Base-by-base conservation (phyloP, 30 jellyfish, hydroid and myxozoan genomes). In the Chironex yamaguchii region DNA sequence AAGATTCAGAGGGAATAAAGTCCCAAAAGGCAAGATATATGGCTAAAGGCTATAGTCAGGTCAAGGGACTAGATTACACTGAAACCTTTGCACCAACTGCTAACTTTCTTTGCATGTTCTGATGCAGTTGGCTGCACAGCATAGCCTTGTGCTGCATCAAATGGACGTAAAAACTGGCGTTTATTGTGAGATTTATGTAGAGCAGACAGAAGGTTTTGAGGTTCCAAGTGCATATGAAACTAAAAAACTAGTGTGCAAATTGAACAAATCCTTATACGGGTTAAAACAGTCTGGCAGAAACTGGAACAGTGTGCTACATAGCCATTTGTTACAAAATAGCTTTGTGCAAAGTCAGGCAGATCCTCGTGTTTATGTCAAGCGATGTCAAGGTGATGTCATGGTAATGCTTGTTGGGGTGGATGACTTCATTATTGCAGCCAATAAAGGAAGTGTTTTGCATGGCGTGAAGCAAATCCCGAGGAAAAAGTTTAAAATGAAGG, bases 231-330 rank as follows among this genome's bases (percentile, higher is more conserved):
- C n/a, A n/a, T n/a, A n/a, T n/a, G n/a, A n/a, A n/a, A n/a, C n/a
- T n/a, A n/a, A n/a, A n/a, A n/a, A n/a, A n/a, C n/a, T 2, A 20
- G 96, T 78, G 2, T 88, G 96, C 93, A 89, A 89, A 34, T 53
- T 89, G 71, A 81, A 89, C 22, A 81, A 71, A 34, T 89, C 97
- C 3, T 49, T 89, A 0, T 80, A 89, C 79, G 96, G 97, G 12
- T 82, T 89, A 21, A 81, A 81, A 52, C 97, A 89, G 33, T 79
- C 91, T 62, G 97, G 97, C 6, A n/a, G 97, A 4, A 89, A 89
- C 63, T 89, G 97, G 86, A 75, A 89, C 3, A 0, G 27, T 0
- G 0, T 36, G 9, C 73, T 79, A 12, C 76, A 49, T 17, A 20
- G 81, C 1, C 31, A 33, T 42, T 78, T 89, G 0, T 25, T 1